Conservation (phyloP, 2,797 vertebrate genomes). For the Manis pentadactyla region DNA sequence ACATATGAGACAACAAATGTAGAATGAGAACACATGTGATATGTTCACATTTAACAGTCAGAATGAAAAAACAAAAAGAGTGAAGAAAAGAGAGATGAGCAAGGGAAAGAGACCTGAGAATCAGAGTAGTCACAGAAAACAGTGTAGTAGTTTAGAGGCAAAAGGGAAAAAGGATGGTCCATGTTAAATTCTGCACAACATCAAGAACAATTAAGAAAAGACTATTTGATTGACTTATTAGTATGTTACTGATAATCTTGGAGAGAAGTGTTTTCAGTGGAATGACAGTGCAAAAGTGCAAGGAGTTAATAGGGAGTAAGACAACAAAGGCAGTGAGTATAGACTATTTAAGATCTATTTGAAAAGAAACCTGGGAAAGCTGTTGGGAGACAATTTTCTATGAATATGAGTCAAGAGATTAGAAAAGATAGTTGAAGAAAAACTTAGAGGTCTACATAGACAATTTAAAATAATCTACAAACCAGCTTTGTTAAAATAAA, state of each 20-base stretch:
- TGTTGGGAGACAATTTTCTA: not conserved
- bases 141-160: not conserved
- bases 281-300: not conserved
- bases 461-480: slow-evolving; percentile 57
- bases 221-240: not conserved
- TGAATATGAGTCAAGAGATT: not conserved
- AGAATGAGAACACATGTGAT: slow-evolving; percentile 6
- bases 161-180: not conserved
- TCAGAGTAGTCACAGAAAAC: slow-evolving; percentile 18
- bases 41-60: not conserved
- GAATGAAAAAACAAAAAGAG: slow-evolving; percentile 16
- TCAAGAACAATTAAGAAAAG: slow-evolving; percentile 7
- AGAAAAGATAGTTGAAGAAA: slow-evolving; percentile 27
- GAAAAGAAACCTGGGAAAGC: not conserved
- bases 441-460: slow-evolving; percentile 15
- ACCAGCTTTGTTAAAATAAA: not conserved
- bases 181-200: slow-evolving; percentile 32
- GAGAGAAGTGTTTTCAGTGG: slow-evolving; percentile 28
- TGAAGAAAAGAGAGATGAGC: slow-evolving; percentile 2
- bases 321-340: not conserved
- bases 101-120: not conserved
- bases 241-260: not conserved
- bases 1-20: not conserved
- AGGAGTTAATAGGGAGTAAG: not conserved
- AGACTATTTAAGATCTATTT: not conserved